These are phyloP conservation scores for Tethya wilhelma DNA, from an alignment of 37 sponge, comb jelly and placozoan species.

Conservation along the genomic window DNA sequence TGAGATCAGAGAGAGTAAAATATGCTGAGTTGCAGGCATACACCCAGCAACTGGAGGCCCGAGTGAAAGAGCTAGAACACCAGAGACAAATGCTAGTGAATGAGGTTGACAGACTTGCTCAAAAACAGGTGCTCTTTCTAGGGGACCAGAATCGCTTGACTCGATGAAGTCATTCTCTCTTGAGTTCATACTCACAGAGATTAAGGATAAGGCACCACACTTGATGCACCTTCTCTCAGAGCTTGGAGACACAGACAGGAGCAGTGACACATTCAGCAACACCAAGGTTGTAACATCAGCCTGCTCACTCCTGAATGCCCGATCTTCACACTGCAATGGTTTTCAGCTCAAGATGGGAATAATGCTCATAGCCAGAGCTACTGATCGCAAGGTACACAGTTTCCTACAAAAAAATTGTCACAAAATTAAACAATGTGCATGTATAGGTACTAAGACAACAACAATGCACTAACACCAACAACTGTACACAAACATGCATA, in stretches of 20 bases:
- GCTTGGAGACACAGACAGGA: neutral
- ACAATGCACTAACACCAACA: neutral
- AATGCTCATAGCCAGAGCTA: slow-evolving; percentile 21
- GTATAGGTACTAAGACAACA: neutral
- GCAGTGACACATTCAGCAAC: no score
- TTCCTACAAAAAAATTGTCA: no score
- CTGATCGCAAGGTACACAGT: no score
- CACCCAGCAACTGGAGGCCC: neutral
- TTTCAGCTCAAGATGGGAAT: neutral
- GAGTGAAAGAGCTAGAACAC: neutral
- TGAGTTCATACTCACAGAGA: neutral
- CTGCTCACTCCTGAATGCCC: neutral
- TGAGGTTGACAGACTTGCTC: neutral
- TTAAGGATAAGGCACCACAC: neutral
- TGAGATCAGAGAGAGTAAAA: neutral
- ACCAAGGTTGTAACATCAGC: neutral
- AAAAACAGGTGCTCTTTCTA: neutral
- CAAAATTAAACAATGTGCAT: no score
- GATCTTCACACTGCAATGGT: neutral
- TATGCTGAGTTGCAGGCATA: neutral
- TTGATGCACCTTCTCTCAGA: neutral
- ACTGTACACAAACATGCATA: neutral
- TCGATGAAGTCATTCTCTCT: neutral
- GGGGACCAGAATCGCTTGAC: neutral
- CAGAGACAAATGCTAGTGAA: neutral